Base-by-base conservation (phyloP, 1,140 invertebrate genomes). In the Campodea augens region DNA sequence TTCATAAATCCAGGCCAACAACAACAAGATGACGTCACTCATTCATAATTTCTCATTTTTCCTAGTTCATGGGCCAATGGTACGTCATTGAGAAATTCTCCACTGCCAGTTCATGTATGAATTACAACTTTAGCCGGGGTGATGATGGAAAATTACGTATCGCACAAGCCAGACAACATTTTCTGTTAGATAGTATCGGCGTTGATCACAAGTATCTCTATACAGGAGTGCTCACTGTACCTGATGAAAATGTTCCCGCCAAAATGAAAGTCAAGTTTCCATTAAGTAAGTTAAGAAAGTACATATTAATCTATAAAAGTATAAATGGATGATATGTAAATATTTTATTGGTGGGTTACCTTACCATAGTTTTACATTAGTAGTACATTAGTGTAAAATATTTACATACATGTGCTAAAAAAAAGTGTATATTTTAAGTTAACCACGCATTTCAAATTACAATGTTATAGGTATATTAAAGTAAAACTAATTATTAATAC, bases 81-180 rank as follows among this genome's bases (percentile, higher is more conserved):
- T 81, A 79, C 57, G 83, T 81, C 0, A 74, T 86, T 15, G 77
- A 85, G 59, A 86, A 85, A 61, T 84, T 81, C 2, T 78, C 78
- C 5, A 85, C 83, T 0, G 75, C 74, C 0, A 83, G 78, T 27
- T 69, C 73, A 49, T 87, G 83, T 57, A 71, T 86, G 48, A 73
- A 72, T 2, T 81, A 86, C 56, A 84, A 85, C 57, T 82, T 82
- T 55, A 78, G 74, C 0, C 65, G 64, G 43, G 48, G 48, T 5
- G 71, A 70, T 0, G 67, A 74, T 0, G 70, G 72, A 0, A 69
- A 72, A 50, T 81, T 80, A 51, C 54, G 71, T 32, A 56, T 85
- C 23, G 72, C 78, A 45, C 81, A 87, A 58, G 68, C 73, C 25
- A 79, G 79, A 3, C 78, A 84, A 56, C 74, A 81, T 56, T 75